A percentile compares a stretch with the other conserved stretches of the same genome.
phyloP scores from a whole-genome alignment of 1,140 invertebrate species.

The Bombus pascuorum region DNA sequence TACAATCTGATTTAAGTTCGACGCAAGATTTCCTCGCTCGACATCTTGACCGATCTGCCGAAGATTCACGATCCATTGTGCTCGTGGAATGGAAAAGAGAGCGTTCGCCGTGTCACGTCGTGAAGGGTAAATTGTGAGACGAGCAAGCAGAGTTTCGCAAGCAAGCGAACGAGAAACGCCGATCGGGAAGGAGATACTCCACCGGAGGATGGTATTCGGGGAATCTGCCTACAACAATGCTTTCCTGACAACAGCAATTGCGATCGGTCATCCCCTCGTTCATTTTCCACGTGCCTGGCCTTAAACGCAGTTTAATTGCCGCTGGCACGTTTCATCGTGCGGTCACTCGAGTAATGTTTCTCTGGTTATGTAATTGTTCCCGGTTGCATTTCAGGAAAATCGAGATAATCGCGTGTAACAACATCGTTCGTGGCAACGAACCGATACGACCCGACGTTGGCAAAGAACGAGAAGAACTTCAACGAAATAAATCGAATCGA shows the following conservation, averaged over 20 bases:
- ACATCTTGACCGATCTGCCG: background rate
- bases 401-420: constrained; percentile 39
- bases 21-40: background rate
- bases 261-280: constrained; percentile 61
- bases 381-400: constrained; percentile 36
- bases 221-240: constrained; percentile 46
- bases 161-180: background rate
- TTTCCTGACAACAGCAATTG: constrained; percentile 38
- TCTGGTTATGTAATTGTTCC: constrained; percentile 27
- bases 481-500: background rate
- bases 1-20: background rate
- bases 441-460: background rate
- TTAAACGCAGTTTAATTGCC: constrained; percentile 62
- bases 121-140: background rate
- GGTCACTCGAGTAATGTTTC: constrained; percentile 46
- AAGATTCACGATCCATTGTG: background rate
- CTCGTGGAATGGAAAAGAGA: background rate
- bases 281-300: constrained; percentile 60
- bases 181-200: background rate
- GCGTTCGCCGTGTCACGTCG: background rate
- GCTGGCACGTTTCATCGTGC: constrained; percentile 48
- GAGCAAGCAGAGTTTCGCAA: background rate
- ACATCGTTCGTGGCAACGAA: background rate
- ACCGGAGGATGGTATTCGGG: constrained; percentile 16
- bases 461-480: background rate